Percentiles rank a stretch among this genome's conserved stretches.
Evolutionary conservation across 1,140 invertebrate species (phyloP).

Genomic region (Augochlora pura): DNA sequence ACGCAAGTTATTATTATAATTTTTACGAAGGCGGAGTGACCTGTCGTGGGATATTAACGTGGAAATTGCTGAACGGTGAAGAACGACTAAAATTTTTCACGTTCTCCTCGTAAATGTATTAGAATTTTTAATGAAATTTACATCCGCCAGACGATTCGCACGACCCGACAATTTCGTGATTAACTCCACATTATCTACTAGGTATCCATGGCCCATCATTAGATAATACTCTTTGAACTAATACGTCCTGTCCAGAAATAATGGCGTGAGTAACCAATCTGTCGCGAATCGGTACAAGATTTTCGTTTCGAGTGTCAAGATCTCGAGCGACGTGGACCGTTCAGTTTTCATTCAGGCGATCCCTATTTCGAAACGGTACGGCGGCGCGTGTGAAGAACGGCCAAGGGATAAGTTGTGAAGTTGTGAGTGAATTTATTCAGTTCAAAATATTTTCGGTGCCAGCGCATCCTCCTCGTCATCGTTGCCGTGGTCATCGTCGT

Average conservation of each 20-base stretch:
- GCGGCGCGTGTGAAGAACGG: neutral
- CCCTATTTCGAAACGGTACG: neutral
- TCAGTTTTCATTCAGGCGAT: slow-evolving; percentile 21
- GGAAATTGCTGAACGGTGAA: no score
- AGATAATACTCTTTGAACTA: no score
- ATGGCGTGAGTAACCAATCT: neutral
- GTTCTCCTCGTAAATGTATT: no score
- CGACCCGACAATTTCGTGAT: no score
- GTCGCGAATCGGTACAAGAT: neutral
- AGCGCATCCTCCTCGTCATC: slow-evolving; percentile 5
- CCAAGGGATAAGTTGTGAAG: slow-evolving; percentile 34
- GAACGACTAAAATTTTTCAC: no score
- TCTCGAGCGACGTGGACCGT: neutral
- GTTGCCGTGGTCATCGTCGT: neutral
- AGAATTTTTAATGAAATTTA: no score
- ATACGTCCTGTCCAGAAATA: slow-evolving; percentile 25
- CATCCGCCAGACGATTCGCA: no score
- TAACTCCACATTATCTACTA: no score
- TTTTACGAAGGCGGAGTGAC: no score
- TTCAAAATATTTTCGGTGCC: slow-evolving; percentile 54
- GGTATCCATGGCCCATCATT: no score
- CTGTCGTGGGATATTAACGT: no score
- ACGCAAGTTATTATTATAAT: no score
- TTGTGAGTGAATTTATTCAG: slow-evolving; percentile 41
- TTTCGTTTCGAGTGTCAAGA: neutral